Base-by-base conservation (phyloP, 2,888 invertebrate genomes). In the Lomographa bimaculata region DNA sequence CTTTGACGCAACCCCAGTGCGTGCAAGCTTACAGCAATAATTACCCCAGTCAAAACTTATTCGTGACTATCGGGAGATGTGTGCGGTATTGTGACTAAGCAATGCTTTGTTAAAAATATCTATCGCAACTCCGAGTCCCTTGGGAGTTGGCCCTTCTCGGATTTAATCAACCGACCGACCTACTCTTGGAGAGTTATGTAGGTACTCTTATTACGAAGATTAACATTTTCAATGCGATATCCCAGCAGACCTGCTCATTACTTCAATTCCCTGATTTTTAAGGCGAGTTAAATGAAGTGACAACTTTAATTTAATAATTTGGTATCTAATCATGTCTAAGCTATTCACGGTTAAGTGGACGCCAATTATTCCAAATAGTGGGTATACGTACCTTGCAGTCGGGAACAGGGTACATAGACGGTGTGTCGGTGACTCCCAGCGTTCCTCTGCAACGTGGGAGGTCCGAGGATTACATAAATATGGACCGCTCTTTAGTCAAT, bases 361-460 rank as follows among this genome's bases (percentile, higher is more conserved):
- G 48, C 54, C 70, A 71, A 70, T 69, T 70, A 75, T 72, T 57
- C 62, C 51, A 57, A 71, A 72, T 65, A 58, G 57, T 56, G 52
- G 4, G 14, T 14, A 14, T 28, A 54, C 54, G 27, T 60, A 51
- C 23, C 43, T 48, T 46, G 54, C 54, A 14, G 14, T 14, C 14
- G 14, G 2, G 14, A 14, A 14, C 3, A 4, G 14, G 4, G 14
- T 14, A n/a, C n/a, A n/a, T n/a, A n/a, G n/a, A n/a, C n/a, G n/a
- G n/a, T n/a, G n/a, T n/a, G n/a, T n/a, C n/a, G n/a, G n/a, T 50
- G 49, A 50, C 45, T 57, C 52, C 49, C 38, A 43, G 46, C 45
- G 26, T 32, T 18, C 24, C 47, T 30, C 30, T 41, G 46, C 74
- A 53, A 61, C 67, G 73, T 76, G 78, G 78, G 78, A 67, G 77